Evolutionary conservation across 2,888 invertebrate genomes (phyloP).

Genomic region (Agrochola litura): DNA sequence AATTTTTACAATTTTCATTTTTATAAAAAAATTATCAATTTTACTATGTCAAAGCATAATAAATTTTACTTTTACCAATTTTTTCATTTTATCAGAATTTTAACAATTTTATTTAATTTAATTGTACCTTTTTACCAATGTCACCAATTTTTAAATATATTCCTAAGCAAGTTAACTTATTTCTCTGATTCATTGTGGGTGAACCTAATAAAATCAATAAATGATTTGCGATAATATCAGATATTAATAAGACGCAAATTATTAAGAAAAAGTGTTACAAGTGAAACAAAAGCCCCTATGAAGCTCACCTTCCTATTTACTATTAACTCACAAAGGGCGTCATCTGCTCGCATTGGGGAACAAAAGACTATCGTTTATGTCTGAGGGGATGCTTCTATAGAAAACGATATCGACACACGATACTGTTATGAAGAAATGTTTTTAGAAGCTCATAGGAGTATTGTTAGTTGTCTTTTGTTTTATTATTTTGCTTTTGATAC

Average conservation of each 20-base stretch:
- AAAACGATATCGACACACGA: conserved; percentile 59
- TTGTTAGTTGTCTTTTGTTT: conserved; percentile 32
- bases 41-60: not conserved
- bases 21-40: not conserved
- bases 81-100: too few relatives aligned
- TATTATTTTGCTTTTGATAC: conserved; percentile 22
- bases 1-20: not conserved
- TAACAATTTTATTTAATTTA: too few relatives aligned
- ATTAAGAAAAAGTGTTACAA: conserved; percentile 31
- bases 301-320: conserved; percentile 46
- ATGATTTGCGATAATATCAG: too few relatives aligned
- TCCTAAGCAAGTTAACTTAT: too few relatives aligned
- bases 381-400: conserved; percentile 38
- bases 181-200: too few relatives aligned
- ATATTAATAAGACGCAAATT: not conserved
- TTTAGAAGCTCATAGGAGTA: conserved; percentile 9
- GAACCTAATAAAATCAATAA: too few relatives aligned
- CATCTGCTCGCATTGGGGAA: conserved; percentile 41
- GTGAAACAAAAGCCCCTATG: conserved; percentile 49
- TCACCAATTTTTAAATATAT: too few relatives aligned
- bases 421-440: conserved; percentile 42
- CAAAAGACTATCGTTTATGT: conserved; percentile 51
- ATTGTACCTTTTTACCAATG: too few relatives aligned
- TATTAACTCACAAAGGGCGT: conserved; percentile 53
- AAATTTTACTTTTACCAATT: too few relatives aligned